A percentile compares a stretch with the other conserved stretches of the same genome.
Evolutionary conservation across 2,888 invertebrate genomes (phyloP).

Genomic region (Digitonthophagus gazella): DNA sequence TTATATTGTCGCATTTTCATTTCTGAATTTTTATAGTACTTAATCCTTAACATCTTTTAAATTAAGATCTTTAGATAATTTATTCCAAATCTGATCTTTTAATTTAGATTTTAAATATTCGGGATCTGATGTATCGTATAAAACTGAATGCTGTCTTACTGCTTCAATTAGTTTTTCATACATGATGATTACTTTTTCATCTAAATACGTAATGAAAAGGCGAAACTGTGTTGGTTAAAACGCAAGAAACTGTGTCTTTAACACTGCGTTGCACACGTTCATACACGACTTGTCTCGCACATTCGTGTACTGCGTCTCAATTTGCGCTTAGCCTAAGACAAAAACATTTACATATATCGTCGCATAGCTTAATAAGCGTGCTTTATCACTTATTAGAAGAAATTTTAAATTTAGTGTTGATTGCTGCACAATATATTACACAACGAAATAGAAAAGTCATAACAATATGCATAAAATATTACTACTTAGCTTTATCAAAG

Average conservation of each 20-base stretch:
- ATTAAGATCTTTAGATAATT: constrained; percentile 5
- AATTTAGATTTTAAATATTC: constrained; percentile 14
- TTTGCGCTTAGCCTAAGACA: constrained; percentile 1
- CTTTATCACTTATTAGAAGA: no score
- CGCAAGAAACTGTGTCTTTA: constrained; percentile 1
- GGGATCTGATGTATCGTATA: constrained; percentile 9
- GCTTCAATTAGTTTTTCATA: constrained; percentile 17
- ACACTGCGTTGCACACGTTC: constrained; percentile 1
- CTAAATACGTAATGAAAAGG: no score
- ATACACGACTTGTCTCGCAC: background rate
- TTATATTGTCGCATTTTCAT: background rate
- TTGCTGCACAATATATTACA: no score
- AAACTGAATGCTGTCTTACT: background rate
- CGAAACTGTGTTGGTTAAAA: constrained; percentile 24
- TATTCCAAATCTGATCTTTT: constrained; percentile 16
- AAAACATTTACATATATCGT: no score
- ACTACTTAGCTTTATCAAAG: no score
- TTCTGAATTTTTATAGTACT: background rate
- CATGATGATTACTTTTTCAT: constrained; percentile 13
- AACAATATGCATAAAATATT: no score
- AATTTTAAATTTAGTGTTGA: no score
- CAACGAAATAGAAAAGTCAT: no score
- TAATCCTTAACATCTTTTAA: constrained; percentile 13
- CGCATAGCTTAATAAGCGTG: no score
- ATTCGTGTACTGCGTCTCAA: no score